phyloP scores from a whole-genome alignment of 2,888 invertebrate genomes.

The Ochropleura leucogaster region DNA sequence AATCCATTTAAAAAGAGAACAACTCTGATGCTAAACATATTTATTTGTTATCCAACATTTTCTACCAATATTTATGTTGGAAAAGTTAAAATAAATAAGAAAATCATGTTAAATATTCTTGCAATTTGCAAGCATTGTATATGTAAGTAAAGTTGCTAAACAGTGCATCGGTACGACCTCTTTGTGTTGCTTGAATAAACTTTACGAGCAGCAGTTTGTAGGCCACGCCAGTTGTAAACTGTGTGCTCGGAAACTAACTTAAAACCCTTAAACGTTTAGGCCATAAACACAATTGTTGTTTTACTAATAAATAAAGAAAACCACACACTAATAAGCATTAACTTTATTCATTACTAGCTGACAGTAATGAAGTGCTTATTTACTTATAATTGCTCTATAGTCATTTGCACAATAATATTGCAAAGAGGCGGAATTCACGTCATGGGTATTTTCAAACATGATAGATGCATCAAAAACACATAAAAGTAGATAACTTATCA shows the following conservation, averaged over 20 bases:
- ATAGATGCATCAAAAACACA: background rate
- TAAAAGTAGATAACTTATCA: too few relatives aligned
- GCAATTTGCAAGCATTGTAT: constrained; percentile 57
- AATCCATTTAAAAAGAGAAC: background rate
- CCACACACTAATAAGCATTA: constrained; percentile 17
- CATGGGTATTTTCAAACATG: background rate
- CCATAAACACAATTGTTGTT: constrained; percentile 45
- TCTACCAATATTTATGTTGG: background rate
- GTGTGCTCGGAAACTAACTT: constrained; percentile 79
- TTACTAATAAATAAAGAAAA: constrained; percentile 32
- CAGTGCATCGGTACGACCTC: constrained; percentile 71
- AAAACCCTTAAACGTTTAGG: constrained; percentile 61
- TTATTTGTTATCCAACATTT: background rate
- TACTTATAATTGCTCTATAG: background rate
- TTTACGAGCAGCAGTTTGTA: constrained; percentile 85
- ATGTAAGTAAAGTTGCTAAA: constrained; percentile 75
- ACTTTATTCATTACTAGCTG: background rate
- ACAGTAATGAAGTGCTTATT: background rate
- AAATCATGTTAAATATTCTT: constrained; percentile 41
- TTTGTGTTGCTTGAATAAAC: constrained; percentile 82
- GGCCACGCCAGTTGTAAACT: constrained; percentile 80
- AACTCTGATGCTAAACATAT: background rate
- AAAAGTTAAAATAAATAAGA: constrained; percentile 22
- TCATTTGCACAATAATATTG: background rate
- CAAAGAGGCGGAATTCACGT: background rate